A percentile compares a stretch with the other conserved stretches of the same genome.
Conservation (phyloP, 2,113 vertebrate genomes). For the Calypte anna region DNA sequence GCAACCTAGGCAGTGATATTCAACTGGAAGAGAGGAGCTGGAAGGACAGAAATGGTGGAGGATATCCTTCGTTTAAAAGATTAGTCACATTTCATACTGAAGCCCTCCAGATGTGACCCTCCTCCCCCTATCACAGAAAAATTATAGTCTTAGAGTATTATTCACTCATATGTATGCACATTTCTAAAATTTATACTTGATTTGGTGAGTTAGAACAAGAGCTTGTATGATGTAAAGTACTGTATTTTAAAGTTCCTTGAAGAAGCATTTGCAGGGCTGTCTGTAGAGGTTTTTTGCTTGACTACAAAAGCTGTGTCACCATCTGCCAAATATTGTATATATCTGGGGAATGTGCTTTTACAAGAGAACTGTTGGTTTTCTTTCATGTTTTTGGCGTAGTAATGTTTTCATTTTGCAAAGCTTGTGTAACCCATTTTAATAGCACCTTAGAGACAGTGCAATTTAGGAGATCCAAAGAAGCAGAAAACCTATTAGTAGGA, state of each 20-base stretch:
- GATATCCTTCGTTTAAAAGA: background rate
- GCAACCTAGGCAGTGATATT: background rate
- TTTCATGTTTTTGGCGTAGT: background rate
- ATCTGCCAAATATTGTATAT: background rate
- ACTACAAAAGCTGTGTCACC: background rate
- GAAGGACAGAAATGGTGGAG: background rate
- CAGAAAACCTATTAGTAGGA: background rate
- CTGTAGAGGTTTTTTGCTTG: background rate
- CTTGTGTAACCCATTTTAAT: background rate
- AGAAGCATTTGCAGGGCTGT: background rate
- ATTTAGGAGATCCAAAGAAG: background rate
- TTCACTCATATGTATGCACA: background rate
- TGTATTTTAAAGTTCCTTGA: background rate
- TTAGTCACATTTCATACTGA: background rate
- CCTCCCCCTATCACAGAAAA: background rate
- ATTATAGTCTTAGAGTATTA: fast-evolving
- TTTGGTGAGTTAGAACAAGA: background rate
- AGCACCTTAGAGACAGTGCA: background rate
- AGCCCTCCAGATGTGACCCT: background rate
- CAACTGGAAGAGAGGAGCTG: background rate
- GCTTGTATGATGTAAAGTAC: background rate
- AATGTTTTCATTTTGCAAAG: background rate
- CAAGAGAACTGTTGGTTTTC: background rate
- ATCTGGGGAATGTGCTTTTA: background rate
- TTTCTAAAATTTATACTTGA: background rate